phyloP scores from a whole-genome alignment of 2,797 vertebrate species.

The Chrosomus eos region DNA sequence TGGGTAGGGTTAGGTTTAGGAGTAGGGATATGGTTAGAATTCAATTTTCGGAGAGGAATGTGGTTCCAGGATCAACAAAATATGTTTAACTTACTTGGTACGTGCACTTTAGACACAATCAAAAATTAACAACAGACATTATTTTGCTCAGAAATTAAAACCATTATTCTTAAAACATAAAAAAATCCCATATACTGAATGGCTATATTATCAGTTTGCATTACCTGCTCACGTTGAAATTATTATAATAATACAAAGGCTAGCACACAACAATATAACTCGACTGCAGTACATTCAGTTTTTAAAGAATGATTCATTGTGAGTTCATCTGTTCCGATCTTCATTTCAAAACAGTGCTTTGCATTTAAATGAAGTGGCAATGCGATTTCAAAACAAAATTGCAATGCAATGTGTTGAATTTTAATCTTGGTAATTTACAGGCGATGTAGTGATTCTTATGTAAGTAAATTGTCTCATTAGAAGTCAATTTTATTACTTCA shows the following conservation, averaged over 20 bases:
- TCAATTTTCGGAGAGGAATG: background rate
- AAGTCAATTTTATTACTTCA: constrained; percentile 14
- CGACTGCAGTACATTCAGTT: background rate
- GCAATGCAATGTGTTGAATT: constrained; percentile 7
- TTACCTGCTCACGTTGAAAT: background rate
- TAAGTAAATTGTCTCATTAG: constrained; percentile 19
- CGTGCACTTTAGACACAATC: background rate
- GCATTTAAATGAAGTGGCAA: constrained; percentile 8
- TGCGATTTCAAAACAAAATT: constrained; percentile 5
- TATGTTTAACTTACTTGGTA: background rate
- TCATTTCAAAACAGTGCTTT: background rate
- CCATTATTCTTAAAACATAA: background rate
- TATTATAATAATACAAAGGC: background rate
- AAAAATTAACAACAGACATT: background rate
- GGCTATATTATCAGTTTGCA: background rate
- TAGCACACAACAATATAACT: background rate
- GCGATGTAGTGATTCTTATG: background rate
- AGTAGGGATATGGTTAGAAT: background rate
- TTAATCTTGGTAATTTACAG: constrained; percentile 1
- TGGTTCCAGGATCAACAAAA: background rate
- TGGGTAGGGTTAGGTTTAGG: too few species aligned
- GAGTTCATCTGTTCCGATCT: background rate
- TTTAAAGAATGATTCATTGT: constrained; percentile 9
- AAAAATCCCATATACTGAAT: background rate
- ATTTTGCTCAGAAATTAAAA: background rate